Conservation (phyloP, 2,113 vertebrate species). For the Phalacrocorax pelagicus region DNA sequence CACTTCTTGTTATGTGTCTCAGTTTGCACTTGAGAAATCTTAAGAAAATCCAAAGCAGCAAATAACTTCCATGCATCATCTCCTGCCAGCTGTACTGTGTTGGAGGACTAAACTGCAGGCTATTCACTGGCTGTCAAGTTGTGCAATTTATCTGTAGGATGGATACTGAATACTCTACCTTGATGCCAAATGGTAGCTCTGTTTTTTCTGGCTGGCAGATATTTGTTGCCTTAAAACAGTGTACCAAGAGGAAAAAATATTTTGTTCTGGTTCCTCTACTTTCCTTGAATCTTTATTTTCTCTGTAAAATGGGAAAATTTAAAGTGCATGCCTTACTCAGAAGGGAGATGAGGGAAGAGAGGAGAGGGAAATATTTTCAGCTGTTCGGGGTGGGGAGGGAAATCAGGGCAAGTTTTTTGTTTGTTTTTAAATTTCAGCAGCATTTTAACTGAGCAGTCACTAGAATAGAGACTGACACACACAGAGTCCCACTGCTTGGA, state of each 20-base stretch:
- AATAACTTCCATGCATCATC: not conserved
- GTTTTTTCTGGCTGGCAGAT: not conserved
- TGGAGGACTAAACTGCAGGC: not conserved
- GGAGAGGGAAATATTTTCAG: not conserved
- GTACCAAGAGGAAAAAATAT: not conserved
- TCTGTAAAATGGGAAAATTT: not conserved
- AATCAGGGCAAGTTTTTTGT: not conserved
- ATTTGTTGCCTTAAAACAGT: not conserved
- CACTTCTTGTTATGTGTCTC: accelerated
- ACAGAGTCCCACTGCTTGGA: not conserved
- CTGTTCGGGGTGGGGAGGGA: not conserved
- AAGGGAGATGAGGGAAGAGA: not conserved
- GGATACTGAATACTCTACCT: not conserved
- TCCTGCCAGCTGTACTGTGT: not conserved
- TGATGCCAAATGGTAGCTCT: not conserved
- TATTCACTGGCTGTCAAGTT: not conserved
- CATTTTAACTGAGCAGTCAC: not conserved
- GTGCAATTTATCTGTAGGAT: not conserved
- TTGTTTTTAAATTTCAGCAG: not conserved
- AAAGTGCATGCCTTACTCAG: not conserved
- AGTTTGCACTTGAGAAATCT: not conserved
- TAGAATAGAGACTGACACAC: not conserved
- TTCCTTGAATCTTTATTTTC: not conserved
- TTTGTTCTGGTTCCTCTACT: not conserved
- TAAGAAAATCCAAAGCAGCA: not conserved